Evolutionary conservation across 92 coral and sea anemone species (phyloP).

Genomic region (Palythoa grandis): DNA sequence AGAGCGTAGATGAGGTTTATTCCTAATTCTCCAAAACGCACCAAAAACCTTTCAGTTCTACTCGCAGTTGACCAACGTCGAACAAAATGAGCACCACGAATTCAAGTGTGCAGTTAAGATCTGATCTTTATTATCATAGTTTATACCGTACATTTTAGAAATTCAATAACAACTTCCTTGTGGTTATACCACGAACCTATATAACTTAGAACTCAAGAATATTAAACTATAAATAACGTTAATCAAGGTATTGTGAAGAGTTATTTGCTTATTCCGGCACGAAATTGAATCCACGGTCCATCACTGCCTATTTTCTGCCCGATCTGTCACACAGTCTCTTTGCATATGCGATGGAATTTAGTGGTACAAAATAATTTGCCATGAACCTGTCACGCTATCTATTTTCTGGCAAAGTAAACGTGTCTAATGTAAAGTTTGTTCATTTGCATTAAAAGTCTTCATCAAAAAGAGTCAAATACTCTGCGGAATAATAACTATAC

Average conservation of each 20-base stretch:
- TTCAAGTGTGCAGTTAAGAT: not conserved
- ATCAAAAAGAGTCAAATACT: no score
- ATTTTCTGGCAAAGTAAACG: no score
- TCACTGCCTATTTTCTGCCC: not conserved
- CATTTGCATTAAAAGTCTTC: no score
- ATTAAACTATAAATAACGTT: slow-evolving; percentile 1
- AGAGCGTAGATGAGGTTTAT: no score
- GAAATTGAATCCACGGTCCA: not conserved
- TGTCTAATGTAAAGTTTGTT: no score
- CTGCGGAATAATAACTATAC: no score
- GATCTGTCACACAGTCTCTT: not conserved
- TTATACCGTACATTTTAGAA: not conserved
- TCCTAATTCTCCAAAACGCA: no score
- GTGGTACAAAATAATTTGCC: no score
- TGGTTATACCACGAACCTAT: slow-evolving; percentile 7
- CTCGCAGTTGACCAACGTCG: no score
- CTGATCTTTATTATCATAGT: slow-evolving; percentile 1
- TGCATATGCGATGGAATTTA: not conserved
- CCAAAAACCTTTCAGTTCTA: no score
- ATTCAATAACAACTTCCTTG: slow-evolving; percentile 5
- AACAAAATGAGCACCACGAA: no score
- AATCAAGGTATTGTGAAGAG: not conserved
- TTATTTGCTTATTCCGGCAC: not conserved
- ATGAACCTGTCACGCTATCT: not conserved
- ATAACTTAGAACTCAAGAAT: slow-evolving; percentile 7